Evolutionary conservation across 1,140 invertebrate genomes (phyloP).

Genomic region (Hirudo medicinalis): DNA sequence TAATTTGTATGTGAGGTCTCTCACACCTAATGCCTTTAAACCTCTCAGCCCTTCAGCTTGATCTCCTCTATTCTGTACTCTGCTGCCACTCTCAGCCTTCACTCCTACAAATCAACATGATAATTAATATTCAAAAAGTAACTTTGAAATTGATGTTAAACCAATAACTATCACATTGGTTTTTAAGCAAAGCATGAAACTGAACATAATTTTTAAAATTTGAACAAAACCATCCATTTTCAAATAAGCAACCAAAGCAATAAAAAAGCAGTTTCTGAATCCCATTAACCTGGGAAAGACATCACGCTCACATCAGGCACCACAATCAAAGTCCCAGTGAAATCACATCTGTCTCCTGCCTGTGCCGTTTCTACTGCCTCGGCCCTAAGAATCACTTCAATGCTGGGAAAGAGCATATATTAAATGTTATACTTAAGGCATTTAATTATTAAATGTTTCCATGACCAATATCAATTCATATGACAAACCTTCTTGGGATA

Average conservation of each 20-base stretch:
- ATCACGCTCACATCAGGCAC: conserved; percentile 85
- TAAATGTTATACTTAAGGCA: background rate
- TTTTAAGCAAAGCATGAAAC: too few species aligned
- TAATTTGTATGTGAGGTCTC: conserved; percentile 86
- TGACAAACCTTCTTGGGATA: conserved; percentile 65
- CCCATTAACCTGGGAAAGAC: conserved; percentile 56
- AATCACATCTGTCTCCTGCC: conserved; percentile 79
- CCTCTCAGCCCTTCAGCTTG: conserved; percentile 76
- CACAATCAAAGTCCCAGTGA: conserved; percentile 87
- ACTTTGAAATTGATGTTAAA: too few species aligned
- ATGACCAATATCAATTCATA: background rate
- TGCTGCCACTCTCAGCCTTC: conserved; percentile 62
- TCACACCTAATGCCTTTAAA: conserved; percentile 79
- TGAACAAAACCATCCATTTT: background rate
- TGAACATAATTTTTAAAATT: background rate
- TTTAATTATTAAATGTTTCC: too few species aligned
- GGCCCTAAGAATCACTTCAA: conserved; percentile 88
- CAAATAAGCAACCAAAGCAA: background rate
- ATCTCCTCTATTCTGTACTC: conserved; percentile 52
- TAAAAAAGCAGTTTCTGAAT: background rate
- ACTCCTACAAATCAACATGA: conserved; percentile 40
- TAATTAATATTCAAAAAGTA: too few species aligned
- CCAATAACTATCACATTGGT: too few species aligned
- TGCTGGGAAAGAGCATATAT: conserved; percentile 44
- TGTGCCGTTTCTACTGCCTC: conserved; percentile 93